Conservation (phyloP, 2,113 vertebrate species). For the Thymallus thymallus region DNA sequence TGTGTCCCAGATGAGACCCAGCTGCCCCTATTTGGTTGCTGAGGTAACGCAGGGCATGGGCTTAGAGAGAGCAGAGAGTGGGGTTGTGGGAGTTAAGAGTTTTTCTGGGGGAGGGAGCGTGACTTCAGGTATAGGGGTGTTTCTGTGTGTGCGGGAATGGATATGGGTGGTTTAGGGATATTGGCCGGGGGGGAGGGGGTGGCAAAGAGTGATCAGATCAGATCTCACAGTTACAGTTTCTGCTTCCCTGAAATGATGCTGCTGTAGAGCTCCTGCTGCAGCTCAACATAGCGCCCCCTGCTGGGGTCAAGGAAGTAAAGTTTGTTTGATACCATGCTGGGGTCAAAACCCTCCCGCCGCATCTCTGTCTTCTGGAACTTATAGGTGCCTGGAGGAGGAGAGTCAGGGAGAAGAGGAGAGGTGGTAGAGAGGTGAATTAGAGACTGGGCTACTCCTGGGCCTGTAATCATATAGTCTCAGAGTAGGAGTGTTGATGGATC, state of each 20-base stretch:
- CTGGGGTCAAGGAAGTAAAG: conserved; percentile 89
- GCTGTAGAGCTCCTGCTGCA: conserved; percentile 76
- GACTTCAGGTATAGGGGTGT: conserved; percentile 13
- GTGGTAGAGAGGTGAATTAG: not conserved
- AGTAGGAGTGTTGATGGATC: too few relatives aligned
- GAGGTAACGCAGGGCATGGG: conserved; percentile 68
- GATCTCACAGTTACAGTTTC: conserved; percentile 75
- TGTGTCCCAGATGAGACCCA: conserved; percentile 6
- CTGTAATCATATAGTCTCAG: too few relatives aligned
- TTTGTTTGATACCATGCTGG: conserved; percentile 75
- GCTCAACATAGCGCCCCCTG: conserved; percentile 77
- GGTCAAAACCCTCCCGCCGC: conserved; percentile 86
- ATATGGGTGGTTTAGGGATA: not conserved
- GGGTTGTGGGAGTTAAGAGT: not conserved
- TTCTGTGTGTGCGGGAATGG: conserved; percentile 18
- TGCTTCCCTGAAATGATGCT: conserved; percentile 84
- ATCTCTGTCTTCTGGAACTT: conserved; percentile 94
- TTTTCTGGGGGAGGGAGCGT: not conserved
- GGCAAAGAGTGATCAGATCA: conserved; percentile 5
- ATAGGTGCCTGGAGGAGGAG: conserved; percentile 81
- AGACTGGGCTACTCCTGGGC: not conserved
- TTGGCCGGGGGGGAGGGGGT: not conserved
- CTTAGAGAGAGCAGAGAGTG: conserved; percentile 15
- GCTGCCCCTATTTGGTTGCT: conserved; percentile 62
- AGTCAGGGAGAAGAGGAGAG: not conserved